Base-by-base conservation (phyloP, 2,113 vertebrate genomes). In the Muntiacus reevesi region DNA sequence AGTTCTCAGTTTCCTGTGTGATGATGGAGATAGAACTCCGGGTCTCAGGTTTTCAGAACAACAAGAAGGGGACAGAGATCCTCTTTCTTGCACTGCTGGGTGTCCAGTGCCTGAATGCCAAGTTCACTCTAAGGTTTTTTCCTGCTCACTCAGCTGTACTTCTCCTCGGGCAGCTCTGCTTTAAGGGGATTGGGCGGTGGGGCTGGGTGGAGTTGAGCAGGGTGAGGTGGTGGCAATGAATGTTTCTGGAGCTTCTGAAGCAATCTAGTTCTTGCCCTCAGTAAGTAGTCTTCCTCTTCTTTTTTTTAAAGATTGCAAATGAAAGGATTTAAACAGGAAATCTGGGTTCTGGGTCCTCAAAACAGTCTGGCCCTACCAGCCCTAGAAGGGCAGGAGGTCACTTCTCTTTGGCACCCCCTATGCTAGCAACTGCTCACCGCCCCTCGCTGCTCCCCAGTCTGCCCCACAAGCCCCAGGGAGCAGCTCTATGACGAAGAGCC, bases 271-370 rank as follows among this genome's bases (percentile, higher is more conserved):
- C 45, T 57, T 95, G 89, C 86, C 84, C 87, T 84, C 89, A 96
- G 25, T 2, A 7, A 55, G 25, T 3, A 33, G 28, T 7, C 4
- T 47, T 47, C 43, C 60, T 59, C 79, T 36, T 54, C 55, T 64
- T 74, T 76, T 84, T 64, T 71, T 21, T 27, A 2, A 64, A 93
- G 76, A 67, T 90, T 86, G 40, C 30, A 89, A 27, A 67, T 67
- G 16, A n/a, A 87, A 94, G 43, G 30, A 84, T 91, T 92, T 97
- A 95, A 97, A 94, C 25, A 11, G 16, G 28, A 96, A 83, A 9
- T 2, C 5, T 25, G 14, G 27, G 45, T 96, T 50, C 47, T 95
- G 55, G 60, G 96, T 96, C 92, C 92, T 97, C 71, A 95, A 92
- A 97, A 55, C 15, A 30, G 50, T 43, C 36, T 36, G 16, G 12